These are phyloP conservation scores for Eupithecia pulchellata DNA, from an alignment of 2,888 invertebrate species.

Conservation along the genomic window DNA sequence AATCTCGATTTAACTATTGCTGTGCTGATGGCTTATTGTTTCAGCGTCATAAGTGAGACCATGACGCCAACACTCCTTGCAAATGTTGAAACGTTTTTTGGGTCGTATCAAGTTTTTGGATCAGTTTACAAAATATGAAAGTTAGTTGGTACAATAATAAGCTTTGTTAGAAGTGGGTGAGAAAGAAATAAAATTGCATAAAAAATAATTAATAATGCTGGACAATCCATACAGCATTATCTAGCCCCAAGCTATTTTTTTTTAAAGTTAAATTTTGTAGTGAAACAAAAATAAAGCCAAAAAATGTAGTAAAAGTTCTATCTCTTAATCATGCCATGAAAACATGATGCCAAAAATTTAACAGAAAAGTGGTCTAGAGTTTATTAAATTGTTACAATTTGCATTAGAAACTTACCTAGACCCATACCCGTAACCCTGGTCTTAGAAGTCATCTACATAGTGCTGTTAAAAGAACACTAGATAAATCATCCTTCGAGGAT, in stretches of 20 bases:
- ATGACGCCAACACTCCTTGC: not conserved
- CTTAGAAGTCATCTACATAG: not conserved
- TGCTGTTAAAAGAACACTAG: not conserved
- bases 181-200: not conserved
- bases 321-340: not conserved
- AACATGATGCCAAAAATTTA: not conserved
- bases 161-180: not conserved
- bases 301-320: not conserved
- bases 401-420: not conserved
- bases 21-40: not conserved
- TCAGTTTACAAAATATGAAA: slow-evolving; percentile 68
- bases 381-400: not conserved
- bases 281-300: not conserved
- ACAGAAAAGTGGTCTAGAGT: not conserved
- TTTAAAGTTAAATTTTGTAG: not conserved
- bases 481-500: not conserved
- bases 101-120: slow-evolving; percentile 49
- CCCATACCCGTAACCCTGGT: no score
- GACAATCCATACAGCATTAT: no score
- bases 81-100: not conserved
- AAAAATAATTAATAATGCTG: no score
- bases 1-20: not conserved
- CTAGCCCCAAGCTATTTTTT: no score
- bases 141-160: not conserved
- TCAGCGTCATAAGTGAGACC: not conserved